Evolutionary conservation across 2,113 vertebrate genomes (phyloP).

Genomic region (Lutjanus erythropterus): DNA sequence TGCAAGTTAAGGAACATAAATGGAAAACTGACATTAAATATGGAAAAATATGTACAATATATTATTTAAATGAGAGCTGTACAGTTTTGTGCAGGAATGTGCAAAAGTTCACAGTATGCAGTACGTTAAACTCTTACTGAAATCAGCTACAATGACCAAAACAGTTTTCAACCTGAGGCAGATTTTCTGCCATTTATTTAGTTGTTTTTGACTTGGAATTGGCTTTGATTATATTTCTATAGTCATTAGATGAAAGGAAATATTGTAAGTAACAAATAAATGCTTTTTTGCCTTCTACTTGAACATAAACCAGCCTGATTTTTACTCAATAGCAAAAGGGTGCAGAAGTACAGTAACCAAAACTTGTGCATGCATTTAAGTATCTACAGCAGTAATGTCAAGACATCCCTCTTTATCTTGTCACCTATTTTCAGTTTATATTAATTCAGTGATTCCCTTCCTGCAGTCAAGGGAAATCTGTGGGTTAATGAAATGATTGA

Average conservation of each 20-base stretch:
- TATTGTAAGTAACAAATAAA: too few species aligned
- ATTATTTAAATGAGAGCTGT: too few species aligned
- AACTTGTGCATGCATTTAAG: neutral
- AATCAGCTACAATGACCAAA: neutral
- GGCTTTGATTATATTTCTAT: neutral
- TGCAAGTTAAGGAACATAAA: too few species aligned
- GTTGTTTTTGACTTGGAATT: neutral
- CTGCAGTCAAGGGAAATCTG: neutral
- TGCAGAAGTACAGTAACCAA: neutral
- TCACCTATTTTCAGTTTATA: neutral
- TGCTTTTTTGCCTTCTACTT: too few species aligned
- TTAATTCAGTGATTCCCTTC: neutral
- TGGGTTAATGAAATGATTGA: neutral
- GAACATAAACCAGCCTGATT: too few species aligned
- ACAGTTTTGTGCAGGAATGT: too few species aligned
- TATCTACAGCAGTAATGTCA: neutral
- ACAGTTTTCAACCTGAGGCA: neutral
- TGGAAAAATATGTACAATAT: too few species aligned
- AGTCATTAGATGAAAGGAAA: neutral
- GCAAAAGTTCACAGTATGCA: too few species aligned
- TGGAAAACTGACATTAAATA: too few species aligned
- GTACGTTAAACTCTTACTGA: neutral
- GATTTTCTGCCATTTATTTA: neutral
- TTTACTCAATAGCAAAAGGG: too few species aligned
- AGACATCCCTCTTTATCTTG: neutral